Evolutionary conservation across 2,797 vertebrate species (phyloP), one percentile per base, ranked within the genome.

Genomic region (Threskiornis aethiopicus): DNA sequence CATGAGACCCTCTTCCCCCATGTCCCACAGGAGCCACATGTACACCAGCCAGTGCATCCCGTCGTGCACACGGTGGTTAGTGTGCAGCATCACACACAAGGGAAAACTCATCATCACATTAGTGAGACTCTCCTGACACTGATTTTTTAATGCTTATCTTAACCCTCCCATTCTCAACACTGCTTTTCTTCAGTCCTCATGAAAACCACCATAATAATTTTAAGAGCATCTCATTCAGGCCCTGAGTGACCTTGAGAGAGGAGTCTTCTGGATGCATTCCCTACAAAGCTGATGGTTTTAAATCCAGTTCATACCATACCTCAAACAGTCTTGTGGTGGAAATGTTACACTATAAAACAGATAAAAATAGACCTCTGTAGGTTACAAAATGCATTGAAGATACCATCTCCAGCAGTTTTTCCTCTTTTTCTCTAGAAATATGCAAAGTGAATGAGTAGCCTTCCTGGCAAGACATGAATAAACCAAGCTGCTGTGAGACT

Each of bases 11-110:
- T 10, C 26, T 58, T 33, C 20, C 24, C 13, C 5, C 31, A 9
- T 1, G 6, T 57, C 61, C 22, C 41, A 13, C 31, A 20, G 29
- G 37, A 51, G 6, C n/a, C 46, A 35, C 25, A 10, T 0, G 22
- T 28, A 42, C 31, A 22, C 16, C 57, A 51, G 28, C 15, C 35
- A 33, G 39, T 5, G 7, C 12, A 18, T 22, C 22, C 58, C 26
- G 9, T 0, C 9, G 16, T 13, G 22, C 28, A 5, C 14, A 4
- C 0, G 11, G 18, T 37, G 31, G 33, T 35, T 12, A 41, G 28
- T 5, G 16, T 64, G 35, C 16, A 49, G 52, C 52, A 24, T 6
- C 5, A 1, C 16, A 44, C 29, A 7, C 31, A 17, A 9, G 25
- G 20, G 33, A 55, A 39, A 57, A 18, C 12, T 57, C 39, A 39